Percentiles rank a stretch among this genome's conserved stretches.
These are phyloP conservation scores for Meda fulgida DNA, from an alignment of 2,797 vertebrate genomes.

Conservation along the genomic window DNA sequence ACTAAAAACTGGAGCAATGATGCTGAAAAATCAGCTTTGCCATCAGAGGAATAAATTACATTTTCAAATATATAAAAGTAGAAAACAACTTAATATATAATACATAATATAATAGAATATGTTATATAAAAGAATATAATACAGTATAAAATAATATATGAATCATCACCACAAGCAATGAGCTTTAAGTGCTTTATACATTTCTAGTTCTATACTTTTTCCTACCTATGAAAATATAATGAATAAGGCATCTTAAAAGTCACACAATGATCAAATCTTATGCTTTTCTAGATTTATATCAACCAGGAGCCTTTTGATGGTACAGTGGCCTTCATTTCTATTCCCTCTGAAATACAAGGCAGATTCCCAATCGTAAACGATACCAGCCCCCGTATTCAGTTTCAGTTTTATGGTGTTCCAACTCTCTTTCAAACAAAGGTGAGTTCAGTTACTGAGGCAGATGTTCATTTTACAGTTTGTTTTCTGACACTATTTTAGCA, in stretches of 20 bases:
- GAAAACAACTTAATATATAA: too few species aligned
- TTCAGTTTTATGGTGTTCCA: slow-evolving; percentile 85
- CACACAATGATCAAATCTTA: neutral
- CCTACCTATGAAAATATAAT: neutral
- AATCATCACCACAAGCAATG: neutral
- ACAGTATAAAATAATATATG: neutral
- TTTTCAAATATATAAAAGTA: too few species aligned
- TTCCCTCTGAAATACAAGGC: slow-evolving; percentile 79
- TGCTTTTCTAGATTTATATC: slow-evolving; percentile 76
- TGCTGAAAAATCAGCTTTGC: neutral
- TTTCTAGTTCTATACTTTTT: neutral
- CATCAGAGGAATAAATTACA: too few species aligned
- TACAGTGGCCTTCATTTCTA: slow-evolving; percentile 82
- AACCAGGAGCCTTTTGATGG: slow-evolving; percentile 71
- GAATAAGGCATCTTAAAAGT: neutral
- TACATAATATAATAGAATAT: too few species aligned
- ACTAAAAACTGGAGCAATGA: neutral
- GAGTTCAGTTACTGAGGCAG: neutral
- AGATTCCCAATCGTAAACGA: slow-evolving; percentile 66
- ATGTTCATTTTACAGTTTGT: neutral
- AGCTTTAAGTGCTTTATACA: neutral
- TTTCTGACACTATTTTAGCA: neutral
- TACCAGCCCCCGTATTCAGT: slow-evolving; percentile 79
- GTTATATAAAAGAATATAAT: neutral
- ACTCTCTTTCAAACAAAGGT: slow-evolving; percentile 82